Base-by-base conservation (phyloP, 1,140 invertebrate species). In the Cotesia glomerata region DNA sequence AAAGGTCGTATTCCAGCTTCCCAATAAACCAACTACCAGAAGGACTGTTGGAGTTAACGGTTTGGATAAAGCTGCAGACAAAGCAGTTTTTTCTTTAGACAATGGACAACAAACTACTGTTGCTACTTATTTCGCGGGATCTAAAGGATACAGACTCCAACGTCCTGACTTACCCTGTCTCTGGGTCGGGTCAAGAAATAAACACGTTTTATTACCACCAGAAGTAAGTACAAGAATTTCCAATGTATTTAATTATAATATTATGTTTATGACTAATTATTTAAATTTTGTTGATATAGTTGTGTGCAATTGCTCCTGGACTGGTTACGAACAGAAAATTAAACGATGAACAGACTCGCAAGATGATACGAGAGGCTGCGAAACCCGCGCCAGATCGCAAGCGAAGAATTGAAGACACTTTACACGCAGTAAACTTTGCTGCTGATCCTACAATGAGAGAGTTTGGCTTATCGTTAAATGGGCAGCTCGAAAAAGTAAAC, bases 321-420 rank as follows among this genome's bases (percentile, higher is more conserved):
- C 93, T 94, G 84, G 85, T 89, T 7, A 78, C 83, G n/a, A 86
- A 86, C 58, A 85, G 81, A 39, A 91, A 90, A 79, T 79, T 91
- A 76, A 81, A 83, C 59, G 89, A 91, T 56, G 74, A 51, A 0
- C 92, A 94, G 82, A 90, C 93, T 0, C 72, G 88, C 0, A 84
- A 78, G 0, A 93, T 95, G 92, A 92, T 95, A 0, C 80, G 32
- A 75, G 35, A 78, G 54, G 90, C 93, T 1, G 93, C 93, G 1
- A 92, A 90, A 0, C 77, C 84, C 4, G 90, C 93, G 0, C 77
- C 86, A 3, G 79, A 76, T 0, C 87, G 93, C 0, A 91, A 91
- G 77, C 1, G 73, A 0, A 93, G 91, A 79, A 94, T 94, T 32
- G 83, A 89, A 77, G 80, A 89, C 7, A 83, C 90, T 11, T 87